A percentile compares a stretch with the other conserved stretches of the same genome.
Conservation (phyloP, 64 coral and sea anemone genomes). For the Montipora efflorescens region DNA sequence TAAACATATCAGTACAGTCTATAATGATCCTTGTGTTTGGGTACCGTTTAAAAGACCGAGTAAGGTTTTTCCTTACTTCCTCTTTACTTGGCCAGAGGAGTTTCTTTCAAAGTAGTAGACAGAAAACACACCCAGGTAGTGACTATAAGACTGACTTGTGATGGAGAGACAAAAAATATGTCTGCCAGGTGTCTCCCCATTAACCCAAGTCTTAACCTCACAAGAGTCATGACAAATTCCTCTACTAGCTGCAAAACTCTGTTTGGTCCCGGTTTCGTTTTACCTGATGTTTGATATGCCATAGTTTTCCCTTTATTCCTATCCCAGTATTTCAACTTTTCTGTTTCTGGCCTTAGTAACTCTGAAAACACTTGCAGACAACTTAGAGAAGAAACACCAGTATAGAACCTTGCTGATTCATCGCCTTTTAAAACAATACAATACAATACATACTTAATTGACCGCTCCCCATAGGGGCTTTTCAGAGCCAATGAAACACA, state of each 20-base stretch:
- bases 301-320: constrained; percentile 72
- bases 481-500: too few species aligned
- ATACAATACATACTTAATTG: too few species aligned
- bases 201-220: constrained; percentile 65
- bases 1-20: constrained; percentile 59
- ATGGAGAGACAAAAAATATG: constrained; percentile 50
- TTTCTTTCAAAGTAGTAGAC: constrained; percentile 38
- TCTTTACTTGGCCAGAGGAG: constrained; percentile 53
- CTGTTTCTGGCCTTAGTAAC: constrained; percentile 29
- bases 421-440: constrained; percentile 46
- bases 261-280: constrained; percentile 54
- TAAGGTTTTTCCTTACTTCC: constrained; percentile 36
- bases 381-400: constrained; percentile 48
- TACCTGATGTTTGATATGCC: constrained; percentile 36
- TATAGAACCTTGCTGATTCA: constrained; percentile 70
- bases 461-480: too few species aligned
- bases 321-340: constrained; percentile 73
- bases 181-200: constrained; percentile 64
- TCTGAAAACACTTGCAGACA: constrained; percentile 30
- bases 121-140: constrained; percentile 77
- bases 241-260: constrained; percentile 23
- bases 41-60: constrained; percentile 54
- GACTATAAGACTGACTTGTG: constrained; percentile 54
- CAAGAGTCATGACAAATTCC: constrained; percentile 60
- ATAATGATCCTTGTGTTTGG: constrained; percentile 59